These are phyloP conservation scores for Lasioglossum vierecki DNA, from an alignment of 2,888 invertebrate genomes.

Conservation along the genomic window DNA sequence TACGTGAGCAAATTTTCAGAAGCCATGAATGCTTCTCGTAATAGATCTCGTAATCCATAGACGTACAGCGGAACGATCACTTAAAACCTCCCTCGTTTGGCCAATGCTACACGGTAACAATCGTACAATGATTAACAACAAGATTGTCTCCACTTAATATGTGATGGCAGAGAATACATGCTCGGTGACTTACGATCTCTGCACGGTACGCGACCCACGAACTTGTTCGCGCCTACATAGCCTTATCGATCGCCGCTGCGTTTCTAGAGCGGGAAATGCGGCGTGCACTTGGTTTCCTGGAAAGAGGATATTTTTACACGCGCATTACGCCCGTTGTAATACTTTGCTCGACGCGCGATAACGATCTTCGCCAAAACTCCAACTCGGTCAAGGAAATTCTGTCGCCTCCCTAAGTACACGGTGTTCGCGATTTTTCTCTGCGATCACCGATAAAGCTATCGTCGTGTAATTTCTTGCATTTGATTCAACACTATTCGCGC, in stretches of 20 bases:
- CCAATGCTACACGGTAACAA: too few species aligned
- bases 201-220: background rate
- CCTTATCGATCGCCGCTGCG: constrained; percentile 30
- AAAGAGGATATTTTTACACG: constrained; percentile 51
- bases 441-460: too few species aligned
- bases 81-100: too few species aligned
- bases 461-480: too few species aligned
- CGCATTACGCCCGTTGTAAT: constrained; percentile 31
- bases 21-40: too few species aligned
- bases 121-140: too few species aligned
- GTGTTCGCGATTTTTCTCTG: too few species aligned
- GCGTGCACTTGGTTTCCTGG: constrained; percentile 36
- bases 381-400: background rate
- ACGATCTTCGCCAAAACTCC: constrained; percentile 27
- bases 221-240: background rate
- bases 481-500: accelerated
- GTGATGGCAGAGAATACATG: background rate
- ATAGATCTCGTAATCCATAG: too few species aligned
- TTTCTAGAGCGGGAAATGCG: constrained; percentile 40
- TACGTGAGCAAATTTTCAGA: too few species aligned
- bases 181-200: background rate
- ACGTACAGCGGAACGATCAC: too few species aligned
- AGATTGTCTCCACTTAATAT: background rate
- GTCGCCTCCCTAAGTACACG: background rate
- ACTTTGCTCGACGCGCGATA: constrained; percentile 40